Conservation (phyloP, 2,113 vertebrate genomes). For the Sylvilagus bachmani region DNA sequence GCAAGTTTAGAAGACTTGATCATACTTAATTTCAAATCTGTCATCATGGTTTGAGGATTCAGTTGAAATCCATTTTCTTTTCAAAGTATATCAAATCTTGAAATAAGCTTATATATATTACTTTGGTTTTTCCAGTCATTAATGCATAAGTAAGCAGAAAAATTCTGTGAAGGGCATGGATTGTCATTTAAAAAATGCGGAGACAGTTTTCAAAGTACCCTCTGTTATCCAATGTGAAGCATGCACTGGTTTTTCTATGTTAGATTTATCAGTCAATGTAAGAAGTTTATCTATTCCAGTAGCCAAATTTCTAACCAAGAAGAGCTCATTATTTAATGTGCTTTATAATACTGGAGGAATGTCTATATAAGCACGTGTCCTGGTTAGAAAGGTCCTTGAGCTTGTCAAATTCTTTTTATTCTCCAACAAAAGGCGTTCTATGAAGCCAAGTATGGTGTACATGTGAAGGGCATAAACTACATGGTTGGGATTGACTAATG, state of each 20-base stretch:
- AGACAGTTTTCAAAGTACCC: background rate
- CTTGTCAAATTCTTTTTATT: background rate
- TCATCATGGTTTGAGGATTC: background rate
- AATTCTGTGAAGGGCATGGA: background rate
- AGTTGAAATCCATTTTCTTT: background rate
- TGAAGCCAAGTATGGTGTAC: background rate
- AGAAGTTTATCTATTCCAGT: background rate
- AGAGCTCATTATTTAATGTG: background rate
- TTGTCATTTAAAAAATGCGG: background rate
- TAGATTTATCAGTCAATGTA: background rate
- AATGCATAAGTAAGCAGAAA: background rate
- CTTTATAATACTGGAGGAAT: background rate
- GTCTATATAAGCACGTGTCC: background rate
- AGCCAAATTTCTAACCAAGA: background rate
- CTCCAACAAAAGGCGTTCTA: background rate
- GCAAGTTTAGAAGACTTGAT: background rate
- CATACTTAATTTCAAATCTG: background rate
- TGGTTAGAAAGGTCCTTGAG: background rate
- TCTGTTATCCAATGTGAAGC: background rate
- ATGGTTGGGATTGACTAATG: background rate
- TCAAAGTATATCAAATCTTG: background rate
- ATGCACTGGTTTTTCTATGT: background rate
- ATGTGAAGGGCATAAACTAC: no score
- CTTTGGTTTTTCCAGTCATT: background rate
- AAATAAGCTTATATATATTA: background rate